Conservation (phyloP, 1,140 invertebrate genomes). For the Drosophila pachea region DNA sequence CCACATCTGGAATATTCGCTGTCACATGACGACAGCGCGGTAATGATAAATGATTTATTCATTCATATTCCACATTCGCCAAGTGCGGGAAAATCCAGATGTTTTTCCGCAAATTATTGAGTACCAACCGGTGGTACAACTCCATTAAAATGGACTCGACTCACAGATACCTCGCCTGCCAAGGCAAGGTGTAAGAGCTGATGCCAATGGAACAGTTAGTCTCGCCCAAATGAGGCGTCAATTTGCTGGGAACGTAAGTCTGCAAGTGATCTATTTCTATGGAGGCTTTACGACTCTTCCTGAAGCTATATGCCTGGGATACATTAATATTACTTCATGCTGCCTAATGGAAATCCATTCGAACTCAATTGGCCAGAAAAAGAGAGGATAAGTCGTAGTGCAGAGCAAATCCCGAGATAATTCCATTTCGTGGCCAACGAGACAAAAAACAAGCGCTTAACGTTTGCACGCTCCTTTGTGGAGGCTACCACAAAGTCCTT, state of each 20-base stretch:
- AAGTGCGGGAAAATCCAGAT: slow-evolving; percentile 43
- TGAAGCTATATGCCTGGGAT: too few species aligned
- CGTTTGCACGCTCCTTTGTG: slow-evolving; percentile 6
- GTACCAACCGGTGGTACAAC: background rate
- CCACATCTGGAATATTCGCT: slow-evolving; percentile 14
- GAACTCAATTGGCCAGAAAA: background rate
- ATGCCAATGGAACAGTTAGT: too few species aligned
- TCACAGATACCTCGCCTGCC: background rate
- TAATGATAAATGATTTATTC: slow-evolving; percentile 54
- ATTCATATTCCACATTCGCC: slow-evolving; percentile 53
- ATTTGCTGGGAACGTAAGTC: too few species aligned
- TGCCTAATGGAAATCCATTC: too few species aligned
- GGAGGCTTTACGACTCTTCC: too few species aligned
- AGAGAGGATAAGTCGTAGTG: background rate
- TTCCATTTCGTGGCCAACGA: slow-evolving; percentile 22
- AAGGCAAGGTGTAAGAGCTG: too few species aligned
- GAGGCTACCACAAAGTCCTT: slow-evolving; percentile 8
- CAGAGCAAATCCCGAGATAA: slow-evolving; percentile 22
- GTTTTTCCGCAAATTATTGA: slow-evolving; percentile 53
- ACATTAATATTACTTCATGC: too few species aligned
- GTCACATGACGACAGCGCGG: background rate
- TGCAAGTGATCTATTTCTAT: too few species aligned
- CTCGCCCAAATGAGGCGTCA: too few species aligned
- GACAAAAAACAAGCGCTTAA: slow-evolving; percentile 14
- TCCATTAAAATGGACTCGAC: background rate